Conservation (phyloP, 2,888 invertebrate genomes). For the Acanthosoma haemorrhoidale region DNA sequence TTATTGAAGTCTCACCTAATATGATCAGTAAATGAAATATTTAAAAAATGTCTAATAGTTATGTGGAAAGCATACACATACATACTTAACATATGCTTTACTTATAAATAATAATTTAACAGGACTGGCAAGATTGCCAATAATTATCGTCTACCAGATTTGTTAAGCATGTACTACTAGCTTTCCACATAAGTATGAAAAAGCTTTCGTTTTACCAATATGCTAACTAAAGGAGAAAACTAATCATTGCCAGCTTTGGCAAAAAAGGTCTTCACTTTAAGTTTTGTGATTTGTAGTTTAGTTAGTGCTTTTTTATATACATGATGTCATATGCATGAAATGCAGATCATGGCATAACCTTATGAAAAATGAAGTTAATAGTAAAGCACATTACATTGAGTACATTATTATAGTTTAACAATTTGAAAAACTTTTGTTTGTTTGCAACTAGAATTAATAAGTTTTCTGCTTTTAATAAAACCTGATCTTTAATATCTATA, state of each 20-base stretch:
- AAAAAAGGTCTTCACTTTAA: constrained; percentile 1
- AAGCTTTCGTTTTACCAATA: background rate
- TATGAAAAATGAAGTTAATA: background rate
- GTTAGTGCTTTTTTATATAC: constrained; percentile 3
- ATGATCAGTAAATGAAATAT: background rate
- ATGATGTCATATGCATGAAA: constrained; percentile 5
- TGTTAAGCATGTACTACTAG: background rate
- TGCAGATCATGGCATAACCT: background rate
- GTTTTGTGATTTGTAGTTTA: background rate
- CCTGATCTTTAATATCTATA: background rate
- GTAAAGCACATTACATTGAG: constrained; percentile 21
- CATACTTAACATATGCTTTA: too few species aligned
- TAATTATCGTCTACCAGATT: too few species aligned
- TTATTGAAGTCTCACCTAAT: background rate
- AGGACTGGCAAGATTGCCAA: too few species aligned
- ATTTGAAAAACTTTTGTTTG: background rate
- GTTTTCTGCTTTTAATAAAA: constrained; percentile 13
- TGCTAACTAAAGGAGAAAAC: constrained; percentile 14
- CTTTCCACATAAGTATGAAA: constrained; percentile 21
- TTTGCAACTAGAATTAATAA: constrained; percentile 5
- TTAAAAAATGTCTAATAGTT: background rate
- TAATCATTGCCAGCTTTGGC: constrained; percentile 18
- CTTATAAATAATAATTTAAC: too few species aligned
- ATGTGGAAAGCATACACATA: background rate
- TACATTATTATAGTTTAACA: background rate